Base-by-base conservation (phyloP, 2,113 vertebrate genomes). In the Numida meleagris region DNA sequence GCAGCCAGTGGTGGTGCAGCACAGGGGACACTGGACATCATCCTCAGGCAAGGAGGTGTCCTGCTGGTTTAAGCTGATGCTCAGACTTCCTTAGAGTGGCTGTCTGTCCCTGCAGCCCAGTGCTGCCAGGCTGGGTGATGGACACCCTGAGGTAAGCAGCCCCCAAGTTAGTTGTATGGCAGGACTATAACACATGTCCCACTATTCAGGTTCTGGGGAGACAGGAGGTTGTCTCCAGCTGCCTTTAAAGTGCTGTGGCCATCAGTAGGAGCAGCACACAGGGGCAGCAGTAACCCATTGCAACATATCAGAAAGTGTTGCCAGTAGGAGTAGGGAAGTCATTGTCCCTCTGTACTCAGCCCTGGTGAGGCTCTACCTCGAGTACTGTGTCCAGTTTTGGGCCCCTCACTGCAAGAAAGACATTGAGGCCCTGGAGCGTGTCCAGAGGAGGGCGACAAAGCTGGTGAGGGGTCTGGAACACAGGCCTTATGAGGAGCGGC, bases 81-180 rank as follows among this genome's bases (percentile, higher is more conserved):
- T 80, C n/a, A 43, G 36, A 0, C 23, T 77, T 86, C 19, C 19
- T 71, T 61, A 17, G 1, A 3, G 23, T 33, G 19, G 12, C 33
- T 70, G 29, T n/a, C 23, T 16, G 40, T 93, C 27, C 10, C 25
- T 53, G n/a, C 46, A 91, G 36, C 13, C 31, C 45, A 36, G n/a
- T 0, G 1, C 43, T 84, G 15, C 24, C 12, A 7, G n/a, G 25
- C 34, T 31, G 1, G 0, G 43, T 59, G 72, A 23, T 1, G 9
- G 59, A 18, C 16, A 25, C 19, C n/a, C 73, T 36, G 31, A 73
- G 59, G 59, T 51, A 75, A 86, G 17, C 8, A 72, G 51, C 33
- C 70, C 23, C 75, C 3, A 19, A 38, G 33, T 62, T 67, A 42
- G 34, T 62, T 67, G 4, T 71, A 14, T 1, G 4, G 12, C 27